Conservation (phyloP, 2,797 vertebrate genomes). For the Brachyrhaphis roseni region DNA sequence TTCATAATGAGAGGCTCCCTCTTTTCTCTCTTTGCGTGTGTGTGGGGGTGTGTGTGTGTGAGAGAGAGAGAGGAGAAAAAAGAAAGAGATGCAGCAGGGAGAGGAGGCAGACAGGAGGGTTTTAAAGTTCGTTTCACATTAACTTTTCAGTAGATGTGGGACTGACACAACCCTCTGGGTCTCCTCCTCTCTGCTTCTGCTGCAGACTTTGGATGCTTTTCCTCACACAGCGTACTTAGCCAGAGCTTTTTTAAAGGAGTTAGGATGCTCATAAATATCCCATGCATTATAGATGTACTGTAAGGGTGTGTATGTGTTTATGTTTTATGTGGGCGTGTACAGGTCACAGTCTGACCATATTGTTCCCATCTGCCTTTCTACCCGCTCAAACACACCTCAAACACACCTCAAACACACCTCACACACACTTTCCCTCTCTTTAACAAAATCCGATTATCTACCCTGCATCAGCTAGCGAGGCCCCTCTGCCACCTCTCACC, state of each 20-base stretch:
- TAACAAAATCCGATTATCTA: slow-evolving; percentile 81
- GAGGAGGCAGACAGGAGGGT: slow-evolving; percentile 42
- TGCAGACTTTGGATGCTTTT: slow-evolving; percentile 36
- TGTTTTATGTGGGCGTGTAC: slow-evolving; percentile 39
- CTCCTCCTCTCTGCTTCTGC: slow-evolving; percentile 48
- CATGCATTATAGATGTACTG: slow-evolving; percentile 72
- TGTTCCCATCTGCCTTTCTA: slow-evolving; percentile 78
- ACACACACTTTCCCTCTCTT: slow-evolving; percentile 71
- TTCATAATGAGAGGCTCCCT: slow-evolving; percentile 62
- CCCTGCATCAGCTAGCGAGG: slow-evolving; percentile 74
- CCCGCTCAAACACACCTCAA: slow-evolving; percentile 51
- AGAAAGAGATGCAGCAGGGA: neutral
- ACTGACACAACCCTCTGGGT: slow-evolving; percentile 44
- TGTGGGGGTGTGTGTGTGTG: slow-evolving; percentile 21
- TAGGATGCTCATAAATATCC: slow-evolving; percentile 68
- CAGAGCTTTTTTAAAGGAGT: slow-evolving; percentile 41
- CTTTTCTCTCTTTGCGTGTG: slow-evolving; percentile 33
- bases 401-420: slow-evolving; percentile 56
- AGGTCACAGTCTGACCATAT: slow-evolving; percentile 74
- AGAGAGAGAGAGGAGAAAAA: neutral
- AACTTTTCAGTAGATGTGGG: slow-evolving; percentile 75
- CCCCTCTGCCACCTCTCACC: slow-evolving; percentile 43
- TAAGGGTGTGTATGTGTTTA: slow-evolving; percentile 41
- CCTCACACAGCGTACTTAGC: slow-evolving; percentile 46
- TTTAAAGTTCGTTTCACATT: slow-evolving; percentile 69